A percentile compares a stretch with the other conserved stretches of the same genome.
These are phyloP conservation scores for Oceanodroma leucorhoa DNA, from an alignment of 2,797 vertebrate genomes.

Conservation along the genomic window DNA sequence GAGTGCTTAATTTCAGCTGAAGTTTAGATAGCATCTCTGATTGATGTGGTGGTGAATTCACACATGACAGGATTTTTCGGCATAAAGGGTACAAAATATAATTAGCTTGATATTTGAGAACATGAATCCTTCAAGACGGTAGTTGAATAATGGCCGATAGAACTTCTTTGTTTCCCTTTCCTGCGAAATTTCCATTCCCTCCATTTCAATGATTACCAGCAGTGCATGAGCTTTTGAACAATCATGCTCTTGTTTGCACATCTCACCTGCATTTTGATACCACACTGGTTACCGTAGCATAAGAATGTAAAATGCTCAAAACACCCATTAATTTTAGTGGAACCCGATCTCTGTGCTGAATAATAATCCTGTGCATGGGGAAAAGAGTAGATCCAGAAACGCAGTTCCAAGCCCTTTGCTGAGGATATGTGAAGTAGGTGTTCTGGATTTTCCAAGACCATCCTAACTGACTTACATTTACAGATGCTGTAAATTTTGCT, in stretches of 20 bases:
- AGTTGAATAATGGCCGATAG: not conserved
- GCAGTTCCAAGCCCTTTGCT: not conserved
- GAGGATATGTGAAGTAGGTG: not conserved
- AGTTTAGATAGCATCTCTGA: not conserved
- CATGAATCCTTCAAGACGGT: not conserved
- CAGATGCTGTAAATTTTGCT: not conserved
- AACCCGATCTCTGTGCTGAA: not conserved
- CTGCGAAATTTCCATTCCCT: not conserved
- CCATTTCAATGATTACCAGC: not conserved
- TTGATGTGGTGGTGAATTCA: not conserved
- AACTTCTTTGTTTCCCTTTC: not conserved
- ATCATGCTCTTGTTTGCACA: not conserved
- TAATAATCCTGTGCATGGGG: not conserved
- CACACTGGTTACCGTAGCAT: not conserved
- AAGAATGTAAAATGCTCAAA: not conserved
- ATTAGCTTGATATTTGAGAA: not conserved
- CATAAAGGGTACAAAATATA: not conserved
- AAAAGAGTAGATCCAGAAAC: not conserved
- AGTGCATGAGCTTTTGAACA: not conserved
- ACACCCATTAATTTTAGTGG: not conserved
- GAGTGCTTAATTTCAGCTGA: not conserved
- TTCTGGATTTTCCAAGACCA: not conserved
- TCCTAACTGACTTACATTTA: not conserved
- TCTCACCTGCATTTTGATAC: not conserved
- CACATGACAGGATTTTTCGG: not conserved